Conservation (phyloP, 2,113 vertebrate species). For the Lampris incognitus region DNA sequence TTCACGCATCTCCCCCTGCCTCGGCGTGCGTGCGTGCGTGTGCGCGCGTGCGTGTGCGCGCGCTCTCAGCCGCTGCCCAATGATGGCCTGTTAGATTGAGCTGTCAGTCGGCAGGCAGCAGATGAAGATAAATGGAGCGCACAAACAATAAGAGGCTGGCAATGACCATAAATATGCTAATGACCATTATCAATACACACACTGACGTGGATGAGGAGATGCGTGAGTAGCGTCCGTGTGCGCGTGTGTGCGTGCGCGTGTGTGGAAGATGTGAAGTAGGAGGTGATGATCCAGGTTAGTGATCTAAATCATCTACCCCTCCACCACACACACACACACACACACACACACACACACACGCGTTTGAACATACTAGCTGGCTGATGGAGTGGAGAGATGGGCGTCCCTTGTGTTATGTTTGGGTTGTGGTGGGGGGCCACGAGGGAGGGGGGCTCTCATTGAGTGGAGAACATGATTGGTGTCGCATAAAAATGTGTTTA, state of each 20-base stretch:
- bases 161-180: slow-evolving; percentile 99
- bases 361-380: slow-evolving; percentile 56
- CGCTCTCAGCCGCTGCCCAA: slow-evolving; percentile 76
- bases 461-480: slow-evolving; percentile 76
- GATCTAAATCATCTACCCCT: slow-evolving; percentile 77
- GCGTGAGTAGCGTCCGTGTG: slow-evolving; percentile 56
- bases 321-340: slow-evolving; percentile 42
- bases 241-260: slow-evolving; percentile 50
- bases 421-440: slow-evolving; percentile 42
- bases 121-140: slow-evolving; percentile 99
- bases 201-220: slow-evolving; percentile 90
- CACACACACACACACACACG: slow-evolving; percentile 73
- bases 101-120: slow-evolving; percentile 94
- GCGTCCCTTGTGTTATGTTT: slow-evolving; percentile 70
- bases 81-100: slow-evolving; percentile 99
- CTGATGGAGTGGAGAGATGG: slow-evolving; percentile 80
- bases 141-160: slow-evolving; percentile 98
- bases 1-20: slow-evolving; percentile 38
- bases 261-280: slow-evolving; percentile 79
- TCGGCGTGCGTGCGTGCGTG: slow-evolving; percentile 35
- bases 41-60: slow-evolving; percentile 28
- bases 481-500: slow-evolving; percentile 76
- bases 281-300: slow-evolving; percentile 89
- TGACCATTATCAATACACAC: slow-evolving; percentile 89
- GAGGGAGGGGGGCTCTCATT: slow-evolving; percentile 65